Conservation (phyloP, 2,888 invertebrate genomes). For the Lasioglossum zephyrum region DNA sequence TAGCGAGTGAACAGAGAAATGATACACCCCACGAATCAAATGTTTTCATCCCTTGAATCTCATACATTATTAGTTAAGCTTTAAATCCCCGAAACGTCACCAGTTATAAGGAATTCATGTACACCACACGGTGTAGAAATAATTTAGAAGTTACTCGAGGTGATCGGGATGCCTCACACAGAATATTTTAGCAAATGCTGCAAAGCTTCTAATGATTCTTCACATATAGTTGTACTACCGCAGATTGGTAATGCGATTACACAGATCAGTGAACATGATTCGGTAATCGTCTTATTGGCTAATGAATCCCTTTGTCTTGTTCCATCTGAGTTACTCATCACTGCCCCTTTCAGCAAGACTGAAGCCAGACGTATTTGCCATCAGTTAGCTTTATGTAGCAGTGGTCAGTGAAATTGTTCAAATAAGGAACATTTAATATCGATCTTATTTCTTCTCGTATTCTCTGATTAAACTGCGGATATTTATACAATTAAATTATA, state of each 20-base stretch:
- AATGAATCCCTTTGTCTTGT: conserved; percentile 7
- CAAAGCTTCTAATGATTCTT: not conserved
- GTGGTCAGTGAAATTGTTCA: not conserved
- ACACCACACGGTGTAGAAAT: no score
- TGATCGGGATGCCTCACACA: no score
- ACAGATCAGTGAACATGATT: not conserved
- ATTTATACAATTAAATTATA: not conserved
- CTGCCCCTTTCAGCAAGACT: not conserved
- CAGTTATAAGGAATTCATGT: no score
- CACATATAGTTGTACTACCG: not conserved
- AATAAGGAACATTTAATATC: not conserved
- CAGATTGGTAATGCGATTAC: not conserved
- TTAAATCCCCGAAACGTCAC: no score
- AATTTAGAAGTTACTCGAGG: no score
- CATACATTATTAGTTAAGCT: no score
- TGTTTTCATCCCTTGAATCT: not conserved
- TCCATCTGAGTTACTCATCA: not conserved
- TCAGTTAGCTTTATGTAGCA: not conserved
- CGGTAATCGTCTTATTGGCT: conserved; percentile 1
- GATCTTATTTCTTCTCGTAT: no score
- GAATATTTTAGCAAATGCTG: no score
- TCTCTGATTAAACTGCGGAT: conserved; percentile 1
- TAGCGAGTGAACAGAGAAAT: not conserved
- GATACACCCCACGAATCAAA: not conserved
- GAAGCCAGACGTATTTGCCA: not conserved